These are phyloP conservation scores for Brachionus plicatilis DNA, from an alignment of 1,140 invertebrate species.

Conservation along the genomic window DNA sequence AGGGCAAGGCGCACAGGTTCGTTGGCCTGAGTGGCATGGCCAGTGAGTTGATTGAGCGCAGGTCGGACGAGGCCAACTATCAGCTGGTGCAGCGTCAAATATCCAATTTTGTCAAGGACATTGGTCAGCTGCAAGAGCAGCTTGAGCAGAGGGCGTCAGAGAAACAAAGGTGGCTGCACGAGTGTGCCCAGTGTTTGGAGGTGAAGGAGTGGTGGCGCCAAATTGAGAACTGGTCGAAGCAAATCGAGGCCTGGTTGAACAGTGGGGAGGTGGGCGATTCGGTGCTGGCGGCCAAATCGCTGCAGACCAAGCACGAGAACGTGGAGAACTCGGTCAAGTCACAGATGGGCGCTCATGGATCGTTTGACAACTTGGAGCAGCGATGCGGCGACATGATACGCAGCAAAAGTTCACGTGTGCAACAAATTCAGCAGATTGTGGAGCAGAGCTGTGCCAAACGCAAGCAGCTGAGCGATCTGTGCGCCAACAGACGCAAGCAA, in stretches of 20 bases:
- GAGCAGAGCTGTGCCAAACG: background rate
- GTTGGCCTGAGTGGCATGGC: background rate
- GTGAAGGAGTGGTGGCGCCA: slow-evolving; percentile 1
- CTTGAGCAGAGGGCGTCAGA: background rate
- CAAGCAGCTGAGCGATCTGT: background rate
- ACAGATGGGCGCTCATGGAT: background rate
- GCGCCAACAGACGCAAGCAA: background rate
- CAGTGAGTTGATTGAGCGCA: background rate
- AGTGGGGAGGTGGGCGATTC: slow-evolving; percentile 9
- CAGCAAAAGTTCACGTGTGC: background rate
- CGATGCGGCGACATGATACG: background rate
- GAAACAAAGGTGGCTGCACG: slow-evolving; percentile 10
- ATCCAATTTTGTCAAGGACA: slow-evolving; percentile 5
- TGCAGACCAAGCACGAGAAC: slow-evolving; percentile 26
- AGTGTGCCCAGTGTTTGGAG: background rate
- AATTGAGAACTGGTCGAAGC: slow-evolving; percentile 10
- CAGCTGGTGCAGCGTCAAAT: background rate
- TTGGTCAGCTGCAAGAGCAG: background rate
- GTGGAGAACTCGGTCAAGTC: slow-evolving; percentile 24
- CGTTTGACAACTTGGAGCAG: slow-evolving; percentile 11
- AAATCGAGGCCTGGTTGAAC: background rate
- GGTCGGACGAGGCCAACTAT: background rate
- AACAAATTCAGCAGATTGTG: background rate
- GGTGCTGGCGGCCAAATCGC: slow-evolving; percentile 9
- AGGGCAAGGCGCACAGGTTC: background rate